These are phyloP conservation scores for Macrochelys suwanniensis DNA, from an alignment of 2,797 vertebrate genomes.

Conservation along the genomic window DNA sequence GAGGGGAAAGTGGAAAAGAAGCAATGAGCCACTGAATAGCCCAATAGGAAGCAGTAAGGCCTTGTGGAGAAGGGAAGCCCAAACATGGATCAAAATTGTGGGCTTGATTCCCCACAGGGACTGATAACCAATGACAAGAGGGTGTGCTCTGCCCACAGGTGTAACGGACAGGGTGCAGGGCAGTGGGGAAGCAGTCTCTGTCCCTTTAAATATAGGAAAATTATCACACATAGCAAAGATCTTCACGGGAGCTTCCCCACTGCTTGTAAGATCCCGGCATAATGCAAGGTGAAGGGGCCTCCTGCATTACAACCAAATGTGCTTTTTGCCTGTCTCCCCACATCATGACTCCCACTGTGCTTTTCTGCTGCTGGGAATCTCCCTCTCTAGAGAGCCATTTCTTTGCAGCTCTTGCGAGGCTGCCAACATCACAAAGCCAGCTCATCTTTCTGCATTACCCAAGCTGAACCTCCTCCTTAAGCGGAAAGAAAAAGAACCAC, in stretches of 20 bases:
- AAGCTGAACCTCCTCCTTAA: background rate
- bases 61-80: background rate
- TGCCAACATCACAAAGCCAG: background rate
- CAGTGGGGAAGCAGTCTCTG: background rate
- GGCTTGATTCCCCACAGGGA: background rate
- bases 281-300: background rate
- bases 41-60: background rate
- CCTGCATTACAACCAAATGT: background rate
- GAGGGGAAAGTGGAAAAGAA: background rate
- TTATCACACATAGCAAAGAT: background rate
- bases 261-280: background rate
- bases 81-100: background rate
- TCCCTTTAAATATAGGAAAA: background rate
- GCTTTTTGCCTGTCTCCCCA: background rate
- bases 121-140: too few species aligned
- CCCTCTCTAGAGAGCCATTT: background rate
- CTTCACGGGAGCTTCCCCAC: background rate
- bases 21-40: background rate
- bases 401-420: background rate
- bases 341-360: background rate
- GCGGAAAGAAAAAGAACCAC: fast-evolving
- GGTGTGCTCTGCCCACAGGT: background rate
- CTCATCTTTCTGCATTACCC: background rate
- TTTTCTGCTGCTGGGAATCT: background rate
- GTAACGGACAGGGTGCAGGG: background rate